Evolutionary conservation across 2,797 vertebrate species (phyloP).

Genomic region (Nothura maculosa): DNA sequence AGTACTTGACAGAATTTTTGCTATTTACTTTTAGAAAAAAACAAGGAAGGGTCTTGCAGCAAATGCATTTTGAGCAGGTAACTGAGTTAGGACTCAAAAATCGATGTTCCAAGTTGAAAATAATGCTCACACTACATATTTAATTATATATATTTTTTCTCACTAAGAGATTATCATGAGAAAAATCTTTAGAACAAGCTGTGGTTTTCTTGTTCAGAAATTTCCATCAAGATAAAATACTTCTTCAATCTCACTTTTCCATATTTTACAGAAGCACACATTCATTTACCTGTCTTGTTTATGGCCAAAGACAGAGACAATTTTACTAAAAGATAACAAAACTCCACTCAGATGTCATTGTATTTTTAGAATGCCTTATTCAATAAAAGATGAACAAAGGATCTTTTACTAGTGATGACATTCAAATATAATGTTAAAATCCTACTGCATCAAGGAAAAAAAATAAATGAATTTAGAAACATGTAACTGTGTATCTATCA

Average conservation of each 20-base stretch:
- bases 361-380: background rate
- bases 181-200: background rate
- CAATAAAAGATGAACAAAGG: background rate
- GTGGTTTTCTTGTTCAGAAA: background rate
- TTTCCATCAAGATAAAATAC: background rate
- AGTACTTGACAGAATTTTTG: accelerated
- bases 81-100: background rate
- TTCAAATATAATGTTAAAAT: background rate
- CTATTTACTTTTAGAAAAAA: background rate
- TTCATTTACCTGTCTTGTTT: background rate
- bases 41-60: background rate
- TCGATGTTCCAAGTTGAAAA: background rate
- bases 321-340: background rate
- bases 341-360: background rate
- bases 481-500: background rate
- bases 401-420: background rate
- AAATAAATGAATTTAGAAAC: background rate
- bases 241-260: background rate
- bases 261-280: background rate
- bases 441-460: background rate
- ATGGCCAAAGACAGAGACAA: background rate
- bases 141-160: background rate
- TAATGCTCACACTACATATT: background rate
- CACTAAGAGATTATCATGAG: background rate
- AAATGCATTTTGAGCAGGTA: background rate